Evolutionary conservation across 2,113 vertebrate species (phyloP), one percentile per base, ranked within the genome.

Genomic region (Ancistrus triradiatus): DNA sequence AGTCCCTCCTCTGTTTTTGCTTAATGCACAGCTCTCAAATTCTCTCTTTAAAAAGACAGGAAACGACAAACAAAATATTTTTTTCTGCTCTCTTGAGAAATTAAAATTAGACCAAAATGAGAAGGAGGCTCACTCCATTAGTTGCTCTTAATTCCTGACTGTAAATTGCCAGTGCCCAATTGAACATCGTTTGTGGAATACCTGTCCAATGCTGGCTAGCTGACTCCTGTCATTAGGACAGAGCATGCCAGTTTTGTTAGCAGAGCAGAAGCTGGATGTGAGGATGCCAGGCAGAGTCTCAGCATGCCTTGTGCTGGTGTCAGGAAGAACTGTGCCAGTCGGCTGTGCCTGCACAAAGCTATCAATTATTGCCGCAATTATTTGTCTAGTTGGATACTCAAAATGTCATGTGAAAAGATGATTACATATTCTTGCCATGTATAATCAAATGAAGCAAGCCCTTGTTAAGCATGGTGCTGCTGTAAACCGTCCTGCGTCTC

Each of bases 341-440:
- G 89, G 83, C 85, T 88, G 84, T 80, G 79, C 79, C 83, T 86
- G 83, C 83, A 44, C 84, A 85, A 82, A 86, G 85, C 86, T 88
- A 91, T 90, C 90, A 91, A 90, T 92, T 91, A 91, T 89, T 89
- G 85, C 84, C 68, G 80, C 85, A 90, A 91, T 91, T 90, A 90
- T 90, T 91, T 89, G 86, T 90, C 87, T 86, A 77, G 84, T 79
- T 89, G 86, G 87, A 91, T 89, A 87, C 91, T 89, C 90, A 90
- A 91, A 90, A 90, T 91, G 88, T 89, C 91, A 91, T 89, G 88
- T 85, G 86, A 89, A 90, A 87, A 87, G 85, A 91, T 89, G 87
- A 90, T 91, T 92, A 88, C 84, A 89, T 85, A 91, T 90, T 91
- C 85, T 85, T 81, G 81, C 81, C 77, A 80, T 88, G 84, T 87